phyloP scores from a whole-genome alignment of 2,113 vertebrate species.

The Dolichotis patagonum region DNA sequence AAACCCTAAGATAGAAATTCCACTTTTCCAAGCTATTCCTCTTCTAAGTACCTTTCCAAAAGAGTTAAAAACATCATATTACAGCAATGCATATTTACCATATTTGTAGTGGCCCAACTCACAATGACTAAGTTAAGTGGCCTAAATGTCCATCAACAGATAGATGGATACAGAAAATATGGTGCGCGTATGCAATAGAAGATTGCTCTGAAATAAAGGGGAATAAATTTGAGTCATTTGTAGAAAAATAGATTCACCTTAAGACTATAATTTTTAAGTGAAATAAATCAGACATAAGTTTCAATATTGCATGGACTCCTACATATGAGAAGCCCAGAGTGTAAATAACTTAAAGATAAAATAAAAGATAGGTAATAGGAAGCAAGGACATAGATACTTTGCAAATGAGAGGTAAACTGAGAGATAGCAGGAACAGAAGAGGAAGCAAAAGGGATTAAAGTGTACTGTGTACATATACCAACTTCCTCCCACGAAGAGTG shows the following conservation, averaged over 20 bases:
- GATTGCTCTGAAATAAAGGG: too few relatives aligned
- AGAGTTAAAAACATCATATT: background rate
- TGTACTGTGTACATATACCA: background rate
- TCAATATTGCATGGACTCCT: background rate
- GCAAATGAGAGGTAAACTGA: too few relatives aligned
- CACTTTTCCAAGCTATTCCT: background rate
- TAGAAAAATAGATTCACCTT: background rate
- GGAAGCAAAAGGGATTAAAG: too few relatives aligned
- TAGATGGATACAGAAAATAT: background rate
- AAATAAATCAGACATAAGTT: background rate
- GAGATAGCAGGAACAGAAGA: too few relatives aligned
- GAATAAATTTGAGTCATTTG: background rate
- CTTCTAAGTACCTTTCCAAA: background rate
- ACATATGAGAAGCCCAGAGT: background rate
- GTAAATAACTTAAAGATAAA: background rate
- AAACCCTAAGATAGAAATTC: background rate
- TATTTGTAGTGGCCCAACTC: background rate
- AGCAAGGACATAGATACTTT: too few relatives aligned
- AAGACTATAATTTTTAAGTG: background rate
- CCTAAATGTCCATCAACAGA: background rate
- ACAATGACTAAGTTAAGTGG: background rate
- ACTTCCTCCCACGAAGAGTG: too few relatives aligned
- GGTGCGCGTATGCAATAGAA: background rate
- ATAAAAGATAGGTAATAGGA: too few relatives aligned
- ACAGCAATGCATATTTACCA: background rate